Conservation (phyloP, 2,113 vertebrate species). For the Indicator maculatus region DNA sequence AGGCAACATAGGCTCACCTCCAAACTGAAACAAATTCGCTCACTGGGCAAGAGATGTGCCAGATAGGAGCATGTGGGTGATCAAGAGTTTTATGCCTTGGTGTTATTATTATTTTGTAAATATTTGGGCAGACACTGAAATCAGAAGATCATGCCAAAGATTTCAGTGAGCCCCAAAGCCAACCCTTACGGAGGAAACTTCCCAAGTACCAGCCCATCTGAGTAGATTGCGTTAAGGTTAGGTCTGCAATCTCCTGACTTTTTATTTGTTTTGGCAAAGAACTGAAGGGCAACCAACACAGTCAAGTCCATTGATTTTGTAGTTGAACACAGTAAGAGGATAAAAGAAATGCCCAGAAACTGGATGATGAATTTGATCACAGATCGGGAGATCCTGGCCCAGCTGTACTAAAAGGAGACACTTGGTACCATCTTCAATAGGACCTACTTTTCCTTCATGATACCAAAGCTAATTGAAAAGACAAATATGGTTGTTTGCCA, state of each 20-base stretch:
- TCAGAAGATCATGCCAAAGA: neutral
- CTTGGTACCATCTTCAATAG: neutral
- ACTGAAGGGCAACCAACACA: neutral
- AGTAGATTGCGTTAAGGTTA: neutral
- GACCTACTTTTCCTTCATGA: neutral
- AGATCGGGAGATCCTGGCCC: neutral
- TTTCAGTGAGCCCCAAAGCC: neutral
- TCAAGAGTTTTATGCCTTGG: neutral
- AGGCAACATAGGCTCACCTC: neutral
- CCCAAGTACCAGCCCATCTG: fast-evolving
- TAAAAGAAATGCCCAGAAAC: neutral
- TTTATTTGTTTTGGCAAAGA: neutral
- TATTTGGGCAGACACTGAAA: neutral
- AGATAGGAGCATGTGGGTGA: neutral
- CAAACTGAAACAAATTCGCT: neutral
- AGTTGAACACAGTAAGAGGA: neutral
- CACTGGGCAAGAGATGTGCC: neutral
- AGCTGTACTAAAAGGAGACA: neutral
- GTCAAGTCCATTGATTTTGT: neutral
- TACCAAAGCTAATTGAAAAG: neutral
- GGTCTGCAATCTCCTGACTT: neutral
- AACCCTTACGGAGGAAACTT: neutral
- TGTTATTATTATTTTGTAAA: neutral
- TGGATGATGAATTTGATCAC: neutral
- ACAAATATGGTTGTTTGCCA: neutral